Evolutionary conservation across 1,140 invertebrate species (phyloP), one percentile per base, ranked within the genome.

Genomic region (Diorhabda carinulata): DNA sequence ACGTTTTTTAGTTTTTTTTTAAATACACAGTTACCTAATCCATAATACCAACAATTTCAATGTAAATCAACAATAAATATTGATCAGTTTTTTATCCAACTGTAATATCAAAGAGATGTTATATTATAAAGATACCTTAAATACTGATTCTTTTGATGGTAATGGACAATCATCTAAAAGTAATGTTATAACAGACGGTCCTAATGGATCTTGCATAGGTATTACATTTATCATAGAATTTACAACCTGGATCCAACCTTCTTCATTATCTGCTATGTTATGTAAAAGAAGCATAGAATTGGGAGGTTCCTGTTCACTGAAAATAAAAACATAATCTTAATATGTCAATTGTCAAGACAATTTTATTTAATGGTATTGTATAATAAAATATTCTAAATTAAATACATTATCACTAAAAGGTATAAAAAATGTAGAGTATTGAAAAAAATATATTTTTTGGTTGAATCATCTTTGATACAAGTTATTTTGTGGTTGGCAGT

Each of bases 131-230:
- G 25, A 73, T 43, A 85, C 84, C 74, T 80, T 82, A 42, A 83
- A 75, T 3, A 86, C 84, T 43, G 84, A 83, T 56, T 86, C 93
- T 85, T 93, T 94, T 44, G 93, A 92, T 59, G 96, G 95, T 72
- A 98, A 82, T 47, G 95, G 94, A 78, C 93, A 96, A 79, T 97
- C 95, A 81, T 98, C 95, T 45, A 98, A 82, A 9, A 98, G 81
- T 62, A 97, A 84, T 3, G 92, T 93, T 73, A 97, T 96, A 60
- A 96, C 93, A 52, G 93, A 94, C 52, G 95, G 93, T 42, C 95
- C 95, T 47, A 97, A 84, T 7, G 94, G 92, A 84, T 96, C 90
- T 67, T 91, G 87, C 76, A 95, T 86, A 2, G 95, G 94, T 70
- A 97, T 94, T 25, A 92, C 89, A 74, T 92, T 89, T 44, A 97